Evolutionary conservation across 2,113 vertebrate genomes (phyloP).

Genomic region (Macquaria ambigua): DNA sequence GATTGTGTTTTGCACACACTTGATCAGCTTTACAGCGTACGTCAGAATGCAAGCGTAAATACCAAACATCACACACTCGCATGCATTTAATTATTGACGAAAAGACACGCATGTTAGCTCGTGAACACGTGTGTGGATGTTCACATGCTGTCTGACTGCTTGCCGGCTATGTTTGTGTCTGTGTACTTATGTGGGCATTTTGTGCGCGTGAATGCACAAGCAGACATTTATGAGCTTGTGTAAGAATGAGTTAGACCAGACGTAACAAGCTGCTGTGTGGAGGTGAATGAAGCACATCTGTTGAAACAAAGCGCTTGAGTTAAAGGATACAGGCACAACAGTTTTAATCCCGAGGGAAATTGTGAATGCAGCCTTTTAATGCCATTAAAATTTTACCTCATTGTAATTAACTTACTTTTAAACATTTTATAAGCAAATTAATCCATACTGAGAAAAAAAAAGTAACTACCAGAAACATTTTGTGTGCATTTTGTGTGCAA

Average conservation of each 20-base stretch:
- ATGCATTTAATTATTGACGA: slow-evolving; percentile 36
- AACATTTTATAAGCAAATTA: slow-evolving; percentile 8
- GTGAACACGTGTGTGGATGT: neutral
- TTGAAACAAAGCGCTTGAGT: slow-evolving; percentile 31
- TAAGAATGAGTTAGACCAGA: slow-evolving; percentile 7
- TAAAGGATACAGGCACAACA: slow-evolving; percentile 11
- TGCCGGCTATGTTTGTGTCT: neutral
- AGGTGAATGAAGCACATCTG: slow-evolving; percentile 47
- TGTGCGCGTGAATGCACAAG: slow-evolving; percentile 6
- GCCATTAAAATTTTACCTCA: slow-evolving; percentile 19
- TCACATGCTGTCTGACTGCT: slow-evolving; percentile 11
- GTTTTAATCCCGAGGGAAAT: slow-evolving; percentile 14
- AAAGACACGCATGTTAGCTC: neutral
- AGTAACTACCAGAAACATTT: neutral
- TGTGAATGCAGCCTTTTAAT: neutral
- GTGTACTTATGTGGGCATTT: slow-evolving; percentile 20
- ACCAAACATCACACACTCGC: slow-evolving; percentile 24
- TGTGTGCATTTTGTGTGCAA: neutral
- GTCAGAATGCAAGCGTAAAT: slow-evolving; percentile 25
- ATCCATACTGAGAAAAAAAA: neutral
- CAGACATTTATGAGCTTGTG: slow-evolving; percentile 44
- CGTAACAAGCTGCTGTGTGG: slow-evolving; percentile 15
- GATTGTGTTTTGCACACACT: slow-evolving; percentile 41
- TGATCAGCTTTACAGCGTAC: slow-evolving; percentile 30
- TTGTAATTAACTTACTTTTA: slow-evolving; percentile 18